A percentile compares a stretch with the other conserved stretches of the same genome.
phyloP scores from a whole-genome alignment of 2,888 invertebrate species.

The Lordiphosa andalusiaca region DNA sequence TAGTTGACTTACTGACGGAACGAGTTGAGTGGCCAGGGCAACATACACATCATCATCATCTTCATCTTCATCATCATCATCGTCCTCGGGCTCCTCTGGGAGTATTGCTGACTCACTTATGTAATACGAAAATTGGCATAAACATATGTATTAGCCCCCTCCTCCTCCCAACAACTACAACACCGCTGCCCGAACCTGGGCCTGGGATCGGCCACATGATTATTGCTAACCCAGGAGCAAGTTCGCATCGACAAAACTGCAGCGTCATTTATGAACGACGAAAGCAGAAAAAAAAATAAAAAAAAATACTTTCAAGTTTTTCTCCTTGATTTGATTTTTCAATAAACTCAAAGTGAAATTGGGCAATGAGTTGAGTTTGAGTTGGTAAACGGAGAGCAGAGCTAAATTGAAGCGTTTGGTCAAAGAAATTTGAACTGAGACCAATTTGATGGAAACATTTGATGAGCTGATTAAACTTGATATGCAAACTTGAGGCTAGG shows the following conservation, averaged over 20 bases:
- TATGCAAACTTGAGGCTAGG: too few relatives aligned
- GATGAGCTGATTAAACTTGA: too few relatives aligned
- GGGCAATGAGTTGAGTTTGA: conserved; percentile 9
- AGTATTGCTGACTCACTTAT: conserved; percentile 62
- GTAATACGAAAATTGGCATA: conserved; percentile 69
- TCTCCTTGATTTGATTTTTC: conserved; percentile 5
- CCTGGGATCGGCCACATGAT: conserved; percentile 32
- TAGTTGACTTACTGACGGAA: conserved; percentile 21
- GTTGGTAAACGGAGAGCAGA: neutral
- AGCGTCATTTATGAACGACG: conserved; percentile 41
- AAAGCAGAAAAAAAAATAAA: conserved; percentile 7
- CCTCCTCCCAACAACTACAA: too few relatives aligned
- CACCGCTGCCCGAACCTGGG: conserved; percentile 38
- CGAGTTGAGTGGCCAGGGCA: conserved; percentile 16
- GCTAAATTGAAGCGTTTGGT: too few relatives aligned
- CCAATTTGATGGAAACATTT: too few relatives aligned
- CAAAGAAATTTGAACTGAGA: too few relatives aligned
- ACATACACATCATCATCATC: conserved; percentile 14
- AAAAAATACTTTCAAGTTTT: too few relatives aligned
- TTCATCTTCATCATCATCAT: conserved; percentile 14
- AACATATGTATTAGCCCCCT: conserved; percentile 61
- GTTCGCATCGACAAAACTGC: conserved; percentile 42
- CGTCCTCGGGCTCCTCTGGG: neutral
- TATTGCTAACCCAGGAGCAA: conserved; percentile 25
- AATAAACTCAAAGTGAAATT: conserved; percentile 18